Base-by-base conservation (phyloP, 2,113 vertebrate genomes). In the Heptranchias perlo region DNA sequence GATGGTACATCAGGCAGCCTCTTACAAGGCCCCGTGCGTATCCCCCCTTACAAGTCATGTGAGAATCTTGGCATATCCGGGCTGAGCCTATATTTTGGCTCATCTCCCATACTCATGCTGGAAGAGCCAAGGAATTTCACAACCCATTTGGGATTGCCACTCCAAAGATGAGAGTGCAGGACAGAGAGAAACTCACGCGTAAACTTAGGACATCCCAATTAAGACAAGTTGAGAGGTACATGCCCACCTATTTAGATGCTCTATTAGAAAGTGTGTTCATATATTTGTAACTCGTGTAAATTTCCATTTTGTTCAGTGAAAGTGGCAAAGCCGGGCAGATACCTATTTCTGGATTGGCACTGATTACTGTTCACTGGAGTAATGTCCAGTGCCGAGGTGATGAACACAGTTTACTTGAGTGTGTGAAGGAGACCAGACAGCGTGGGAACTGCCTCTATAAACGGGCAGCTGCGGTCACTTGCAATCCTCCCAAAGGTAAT, bases 391-490 rank as follows among this genome's bases (percentile, higher is more conserved):
- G 99, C 97, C 97, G 94, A 84, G 98, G 99, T 96, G 98, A 98
- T 52, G 98, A 99, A 97, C 97, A 97, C 96, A 98, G 98, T 96
- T 97, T 99, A 96, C 97, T 99, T 93, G 97, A 98, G 84, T 99
- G 98, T 97, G 97, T 98, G 91, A 98, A 97, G 97, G 97, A 97
- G 84, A 96, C 96, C 96, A 98, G 98, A 98, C 98, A 98, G 89
- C 98, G 98, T 96, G 97, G 97, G 93, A 96, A 96, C 8, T 99
- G 98, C 97, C 96, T 97, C 96, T 96, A 97, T 96, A 97, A 97
- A 96, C 97, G 97, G 96, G 98, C 97, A 96, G 98, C 99, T 97
- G 98, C 98, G 18, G 98, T 99, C 96, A 97, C 97, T 39, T 99
- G 99, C 97, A 98, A 97, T 95, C 97, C 97, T 96, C 97, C 97